phyloP scores from a whole-genome alignment of 1,140 invertebrate species.

The Palaemon carinicauda region DNA sequence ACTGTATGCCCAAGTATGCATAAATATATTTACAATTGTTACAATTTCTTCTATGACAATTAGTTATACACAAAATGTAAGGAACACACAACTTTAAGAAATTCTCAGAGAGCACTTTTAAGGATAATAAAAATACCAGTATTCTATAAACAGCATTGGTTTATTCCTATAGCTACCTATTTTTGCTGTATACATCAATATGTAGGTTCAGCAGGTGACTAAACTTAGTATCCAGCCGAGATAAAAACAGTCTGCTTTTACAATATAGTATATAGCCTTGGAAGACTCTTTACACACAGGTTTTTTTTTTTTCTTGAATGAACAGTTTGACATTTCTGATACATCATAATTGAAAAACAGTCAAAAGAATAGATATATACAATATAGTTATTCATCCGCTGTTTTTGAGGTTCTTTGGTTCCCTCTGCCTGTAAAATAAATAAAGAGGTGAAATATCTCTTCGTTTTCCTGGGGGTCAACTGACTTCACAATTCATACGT shows the following conservation, averaged over 20 bases:
- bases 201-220: conserved; percentile 48
- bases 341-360: background rate
- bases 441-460: too few species aligned
- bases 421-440: too few species aligned
- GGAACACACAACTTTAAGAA: too few species aligned
- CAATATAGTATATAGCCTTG: conserved; percentile 15
- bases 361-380: background rate
- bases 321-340: background rate
- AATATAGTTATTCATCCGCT: too few species aligned
- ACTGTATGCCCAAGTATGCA: too few species aligned
- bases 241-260: conserved; percentile 44
- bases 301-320: background rate
- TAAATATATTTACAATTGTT: too few species aligned
- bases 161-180: conserved; percentile 50
- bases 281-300: conserved; percentile 33
- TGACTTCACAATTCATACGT: too few species aligned
- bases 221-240: conserved; percentile 37
- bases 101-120: background rate
- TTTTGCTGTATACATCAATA: conserved; percentile 47
- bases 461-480: too few species aligned
- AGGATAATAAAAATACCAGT: background rate
- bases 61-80: too few species aligned
- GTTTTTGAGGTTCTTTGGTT: too few species aligned
- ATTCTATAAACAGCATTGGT: conserved; percentile 47
- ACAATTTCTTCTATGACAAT: too few species aligned